Conservation (phyloP, 2,888 invertebrate species). For the Athalia circularis region DNA sequence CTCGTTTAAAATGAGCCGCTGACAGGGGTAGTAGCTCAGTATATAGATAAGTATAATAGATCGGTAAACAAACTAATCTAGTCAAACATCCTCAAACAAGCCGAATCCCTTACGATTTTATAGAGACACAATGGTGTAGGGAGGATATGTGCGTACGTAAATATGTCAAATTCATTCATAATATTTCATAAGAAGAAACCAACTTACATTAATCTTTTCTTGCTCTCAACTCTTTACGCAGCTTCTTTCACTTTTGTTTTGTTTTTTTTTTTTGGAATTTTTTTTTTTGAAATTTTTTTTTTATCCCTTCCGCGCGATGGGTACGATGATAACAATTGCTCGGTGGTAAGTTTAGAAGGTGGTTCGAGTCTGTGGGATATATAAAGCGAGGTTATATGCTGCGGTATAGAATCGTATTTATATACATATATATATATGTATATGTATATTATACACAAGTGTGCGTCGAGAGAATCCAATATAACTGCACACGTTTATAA, state of each 20-base stretch:
- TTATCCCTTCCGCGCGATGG: no score
- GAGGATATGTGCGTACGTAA: not conserved
- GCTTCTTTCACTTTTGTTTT: no score
- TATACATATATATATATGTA: not conserved
- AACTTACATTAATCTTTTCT: not conserved
- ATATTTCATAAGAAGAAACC: not conserved
- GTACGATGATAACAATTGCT: not conserved
- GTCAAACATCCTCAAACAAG: constrained; percentile 3
- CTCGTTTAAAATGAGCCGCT: constrained; percentile 11
- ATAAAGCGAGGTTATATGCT: constrained; percentile 12
- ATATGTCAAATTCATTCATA: constrained; percentile 10
- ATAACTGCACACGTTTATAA: constrained; percentile 71
- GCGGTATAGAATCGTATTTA: constrained; percentile 34
- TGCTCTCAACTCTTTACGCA: no score
- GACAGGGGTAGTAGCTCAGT: not conserved
- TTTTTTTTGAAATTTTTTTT: no score
- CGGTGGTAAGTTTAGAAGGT: not conserved
- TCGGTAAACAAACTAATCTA: constrained; percentile 35
- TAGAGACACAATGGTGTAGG: not conserved
- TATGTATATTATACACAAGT: not conserved
- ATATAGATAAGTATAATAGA: constrained; percentile 20
- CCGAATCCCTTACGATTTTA: not conserved
- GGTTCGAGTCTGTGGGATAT: not conserved
- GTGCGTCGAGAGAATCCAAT: constrained; percentile 64
- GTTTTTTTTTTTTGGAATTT: no score